Conservation (phyloP, 2,113 vertebrate species). For the Mandrillus leucophaeus region DNA sequence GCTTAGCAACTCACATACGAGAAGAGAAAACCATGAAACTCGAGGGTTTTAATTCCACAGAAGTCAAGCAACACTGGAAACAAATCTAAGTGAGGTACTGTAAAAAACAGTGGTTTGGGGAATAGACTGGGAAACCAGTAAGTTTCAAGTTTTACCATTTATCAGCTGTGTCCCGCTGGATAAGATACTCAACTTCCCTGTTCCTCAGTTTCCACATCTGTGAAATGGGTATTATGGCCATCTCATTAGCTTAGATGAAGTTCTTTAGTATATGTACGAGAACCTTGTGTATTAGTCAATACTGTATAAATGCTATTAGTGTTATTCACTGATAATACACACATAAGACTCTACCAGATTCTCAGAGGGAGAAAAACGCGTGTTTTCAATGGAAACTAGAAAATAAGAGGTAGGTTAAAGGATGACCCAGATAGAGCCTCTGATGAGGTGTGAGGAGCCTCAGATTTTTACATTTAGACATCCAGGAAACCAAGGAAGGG, state of each 20-base stretch:
- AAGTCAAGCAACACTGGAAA: background rate
- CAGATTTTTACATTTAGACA: background rate
- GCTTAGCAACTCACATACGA: background rate
- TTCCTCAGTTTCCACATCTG: background rate
- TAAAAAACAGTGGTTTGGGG: background rate
- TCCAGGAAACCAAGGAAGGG: background rate
- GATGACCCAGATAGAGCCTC: background rate
- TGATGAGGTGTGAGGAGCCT: background rate
- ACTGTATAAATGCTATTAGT: background rate
- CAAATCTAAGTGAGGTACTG: background rate
- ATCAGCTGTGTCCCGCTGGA: background rate
- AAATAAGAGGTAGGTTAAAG: background rate
- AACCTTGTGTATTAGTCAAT: background rate
- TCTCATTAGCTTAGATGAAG: background rate
- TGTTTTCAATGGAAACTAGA: background rate
- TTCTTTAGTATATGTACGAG: background rate
- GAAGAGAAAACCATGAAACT: background rate
- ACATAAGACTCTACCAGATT: background rate
- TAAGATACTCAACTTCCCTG: background rate
- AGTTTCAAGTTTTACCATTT: background rate
- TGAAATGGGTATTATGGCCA: background rate
- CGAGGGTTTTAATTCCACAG: background rate
- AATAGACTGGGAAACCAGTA: background rate
- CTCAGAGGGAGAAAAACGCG: background rate
- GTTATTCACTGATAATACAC: background rate